These are phyloP conservation scores for Ctenopoma multispine DNA, from an alignment of 2,797 vertebrate genomes.

Conservation along the genomic window DNA sequence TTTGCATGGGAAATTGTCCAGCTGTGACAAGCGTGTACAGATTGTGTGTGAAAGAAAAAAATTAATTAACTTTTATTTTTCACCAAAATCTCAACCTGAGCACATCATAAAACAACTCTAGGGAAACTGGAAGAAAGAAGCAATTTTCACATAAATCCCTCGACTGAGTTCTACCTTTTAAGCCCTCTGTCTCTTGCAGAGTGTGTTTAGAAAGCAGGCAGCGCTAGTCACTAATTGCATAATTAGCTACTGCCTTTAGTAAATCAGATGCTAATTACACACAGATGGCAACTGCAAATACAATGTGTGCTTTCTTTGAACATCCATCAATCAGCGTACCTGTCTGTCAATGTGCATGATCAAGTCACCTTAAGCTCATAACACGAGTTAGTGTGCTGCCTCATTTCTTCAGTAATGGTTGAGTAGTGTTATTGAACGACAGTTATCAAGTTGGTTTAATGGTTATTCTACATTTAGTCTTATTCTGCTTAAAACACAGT, in stretches of 20 bases:
- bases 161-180: conserved; percentile 28
- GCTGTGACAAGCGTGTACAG: conserved; percentile 1
- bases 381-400: conserved; percentile 7
- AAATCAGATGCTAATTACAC: conserved; percentile 68
- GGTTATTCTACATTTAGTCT: conserved; percentile 10
- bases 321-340: conserved; percentile 48
- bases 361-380: conserved; percentile 11
- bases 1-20: neutral
- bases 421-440: conserved; percentile 21
- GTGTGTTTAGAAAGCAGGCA: conserved; percentile 2
- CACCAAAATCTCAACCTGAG: conserved; percentile 22
- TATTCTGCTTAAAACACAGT: neutral
- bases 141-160: conserved; percentile 30
- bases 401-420: conserved; percentile 28
- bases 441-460: neutral
- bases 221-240: conserved; percentile 51
- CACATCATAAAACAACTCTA: conserved; percentile 35
- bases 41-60: conserved; percentile 10
- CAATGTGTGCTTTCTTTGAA: conserved; percentile 29
- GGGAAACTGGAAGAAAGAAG: conserved; percentile 21
- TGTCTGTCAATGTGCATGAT: conserved; percentile 37
- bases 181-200: conserved; percentile 22
- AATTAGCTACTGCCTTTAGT: conserved; percentile 56
- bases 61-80: conserved; percentile 28
- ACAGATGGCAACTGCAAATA: conserved; percentile 55